A percentile compares a stretch with the other conserved stretches of the same genome.
Evolutionary conservation across 2,113 vertebrate genomes (phyloP).

Genomic region (Protobothrops flavoviridis): DNA sequence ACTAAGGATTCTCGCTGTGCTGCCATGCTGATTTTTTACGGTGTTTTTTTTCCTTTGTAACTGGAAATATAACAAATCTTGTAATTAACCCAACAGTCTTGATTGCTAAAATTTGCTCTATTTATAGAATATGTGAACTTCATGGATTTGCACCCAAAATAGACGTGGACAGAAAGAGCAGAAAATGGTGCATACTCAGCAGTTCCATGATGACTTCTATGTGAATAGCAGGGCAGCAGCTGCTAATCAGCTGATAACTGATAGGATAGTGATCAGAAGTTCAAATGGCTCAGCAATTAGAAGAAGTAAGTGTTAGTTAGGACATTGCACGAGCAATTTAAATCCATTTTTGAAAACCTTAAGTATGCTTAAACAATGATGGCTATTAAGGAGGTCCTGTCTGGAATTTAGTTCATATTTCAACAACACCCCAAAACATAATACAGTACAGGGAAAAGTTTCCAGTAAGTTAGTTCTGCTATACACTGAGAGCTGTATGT

Average conservation of each 20-base stretch:
- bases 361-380: background rate
- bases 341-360: background rate
- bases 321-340: background rate
- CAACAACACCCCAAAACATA: background rate
- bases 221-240: background rate
- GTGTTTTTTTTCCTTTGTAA: background rate
- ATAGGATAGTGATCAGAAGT: background rate
- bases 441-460: background rate
- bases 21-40: background rate
- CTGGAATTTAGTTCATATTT: background rate
- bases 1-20: background rate
- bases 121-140: background rate
- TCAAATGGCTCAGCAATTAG: background rate
- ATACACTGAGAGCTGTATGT: background rate
- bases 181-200: background rate
- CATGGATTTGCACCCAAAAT: background rate
- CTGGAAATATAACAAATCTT: background rate
- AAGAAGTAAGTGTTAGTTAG: background rate
- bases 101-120: conserved; percentile 8
- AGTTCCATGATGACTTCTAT: conserved; percentile 2
- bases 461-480: background rate
- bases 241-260: conserved; percentile 1
- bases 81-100: background rate
- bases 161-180: conserved; percentile 1
- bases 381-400: background rate